Conservation (phyloP, 2,888 invertebrate species). For the Oscheius myriophilus region DNA sequence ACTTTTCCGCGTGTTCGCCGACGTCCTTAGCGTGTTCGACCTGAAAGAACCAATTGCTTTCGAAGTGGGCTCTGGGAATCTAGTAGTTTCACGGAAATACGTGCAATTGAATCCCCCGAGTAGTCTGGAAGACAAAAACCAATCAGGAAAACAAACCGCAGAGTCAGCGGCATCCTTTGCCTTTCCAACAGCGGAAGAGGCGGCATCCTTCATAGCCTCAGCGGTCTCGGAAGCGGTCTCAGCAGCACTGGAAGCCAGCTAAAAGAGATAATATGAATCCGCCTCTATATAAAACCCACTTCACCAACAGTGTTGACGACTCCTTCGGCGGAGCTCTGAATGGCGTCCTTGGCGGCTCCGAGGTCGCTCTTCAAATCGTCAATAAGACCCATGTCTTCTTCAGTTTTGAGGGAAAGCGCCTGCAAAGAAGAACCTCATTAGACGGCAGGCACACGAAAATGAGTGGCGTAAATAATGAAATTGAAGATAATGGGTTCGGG, state of each 20-base stretch:
- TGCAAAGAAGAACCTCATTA: too few species aligned
- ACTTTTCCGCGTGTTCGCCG: slow-evolving; percentile 7
- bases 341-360: slow-evolving; percentile 8
- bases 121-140: not conserved
- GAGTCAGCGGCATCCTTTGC: slow-evolving; percentile 1
- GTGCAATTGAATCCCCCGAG: not conserved
- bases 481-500: too few species aligned
- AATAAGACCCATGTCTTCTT: slow-evolving; percentile 20
- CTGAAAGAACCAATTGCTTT: not conserved
- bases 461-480: too few species aligned
- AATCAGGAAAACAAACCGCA: slow-evolving; percentile 1
- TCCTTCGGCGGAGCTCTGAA: not conserved
- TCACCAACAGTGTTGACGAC: not conserved
- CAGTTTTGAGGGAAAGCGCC: too few species aligned
- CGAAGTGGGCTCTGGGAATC: too few species aligned
- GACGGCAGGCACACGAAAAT: too few species aligned
- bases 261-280: not conserved
- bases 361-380: slow-evolving; percentile 10
- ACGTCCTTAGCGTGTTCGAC: slow-evolving; percentile 10
- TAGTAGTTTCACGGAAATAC: not conserved
- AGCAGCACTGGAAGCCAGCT: slow-evolving; percentile 13
- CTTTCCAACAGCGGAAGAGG: not conserved
- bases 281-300: not conserved
- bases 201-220: not conserved
- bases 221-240: slow-evolving; percentile 19